phyloP scores from a whole-genome alignment of 2,113 vertebrate genomes.

The Cinclus cinclus region DNA sequence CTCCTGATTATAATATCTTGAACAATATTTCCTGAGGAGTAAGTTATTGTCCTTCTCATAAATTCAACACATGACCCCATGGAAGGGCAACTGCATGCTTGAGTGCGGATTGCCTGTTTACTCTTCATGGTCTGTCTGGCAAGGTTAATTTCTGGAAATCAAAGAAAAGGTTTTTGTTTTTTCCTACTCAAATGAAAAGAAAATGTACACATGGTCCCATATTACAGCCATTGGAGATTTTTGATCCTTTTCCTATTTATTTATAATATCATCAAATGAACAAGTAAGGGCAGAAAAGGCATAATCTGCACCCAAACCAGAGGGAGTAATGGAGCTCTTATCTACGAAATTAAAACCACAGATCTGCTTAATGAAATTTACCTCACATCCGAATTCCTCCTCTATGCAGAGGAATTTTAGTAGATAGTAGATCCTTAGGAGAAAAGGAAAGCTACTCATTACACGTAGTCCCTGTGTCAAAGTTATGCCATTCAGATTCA shows the following conservation, averaged over 20 bases:
- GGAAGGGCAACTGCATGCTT: not conserved
- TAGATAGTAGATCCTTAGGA: not conserved
- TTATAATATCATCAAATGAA: not conserved
- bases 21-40: not conserved
- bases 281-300: not conserved
- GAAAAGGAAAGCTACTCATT: not conserved
- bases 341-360: not conserved
- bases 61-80: not conserved
- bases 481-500: not conserved
- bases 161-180: not conserved
- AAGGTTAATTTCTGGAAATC: constrained; percentile 33
- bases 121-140: constrained; percentile 12
- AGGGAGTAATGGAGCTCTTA: not conserved
- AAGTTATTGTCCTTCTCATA: not conserved
- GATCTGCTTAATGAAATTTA: not conserved
- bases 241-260: not conserved
- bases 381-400: not conserved
- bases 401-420: not conserved
- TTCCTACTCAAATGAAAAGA: not conserved
- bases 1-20: not conserved
- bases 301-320: not conserved
- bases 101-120: not conserved
- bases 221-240: not conserved
- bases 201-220: not conserved
- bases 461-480: not conserved